Base-by-base conservation (phyloP, 2,113 vertebrate genomes). In the Pelodiscus sinensis region DNA sequence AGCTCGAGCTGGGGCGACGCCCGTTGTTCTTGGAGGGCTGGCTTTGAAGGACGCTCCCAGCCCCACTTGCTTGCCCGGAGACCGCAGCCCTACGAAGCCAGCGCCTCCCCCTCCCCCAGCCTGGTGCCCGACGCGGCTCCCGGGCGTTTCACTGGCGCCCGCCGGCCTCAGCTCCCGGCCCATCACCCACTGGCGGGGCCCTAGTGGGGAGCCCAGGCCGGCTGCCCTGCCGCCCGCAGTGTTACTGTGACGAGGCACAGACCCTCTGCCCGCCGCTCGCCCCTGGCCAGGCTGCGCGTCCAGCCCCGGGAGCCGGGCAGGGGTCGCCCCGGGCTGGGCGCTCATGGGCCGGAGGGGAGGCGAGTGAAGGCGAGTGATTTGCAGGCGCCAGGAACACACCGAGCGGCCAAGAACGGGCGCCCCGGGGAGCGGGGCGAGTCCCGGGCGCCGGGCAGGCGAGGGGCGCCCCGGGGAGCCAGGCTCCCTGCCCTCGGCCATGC, bases 351-450 rank as follows among this genome's bases (percentile, higher is more conserved):
- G 52, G 65, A 92, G 92, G 56, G 90, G 52, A 82, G 84, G 91
- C 75, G 68, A 51, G 77, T 95, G 94, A 96, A 94, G 95, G 89
- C 87, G 92, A 96, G 92, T 91, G 79, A 96, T 97, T 94, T 93
- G 95, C 95, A 95, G 89, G 89, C 50, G 57, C 85, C 50, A 92
- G 90, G 90, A 94, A 95, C 84, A 95, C 78, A 93, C 60, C 68
- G 85, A 50, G 51, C 58, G 90, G 83, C 51, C 6, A 81, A 58
- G 85, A 92, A 13, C 25, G 71, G 78, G 94, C 79, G 38, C 92
- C 90, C 77, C 85, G 24, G 62, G 5, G 15, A 4, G 38, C 38
- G 38, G 38, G 38, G 38, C 38, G 38, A 44, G 38, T 44, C 38
- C 38, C 38, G 38, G 38, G 38, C 38, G 15, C 62, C 29, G 29